Base-by-base conservation (phyloP, 2,113 vertebrate species). In the Carlito syrichta region DNA sequence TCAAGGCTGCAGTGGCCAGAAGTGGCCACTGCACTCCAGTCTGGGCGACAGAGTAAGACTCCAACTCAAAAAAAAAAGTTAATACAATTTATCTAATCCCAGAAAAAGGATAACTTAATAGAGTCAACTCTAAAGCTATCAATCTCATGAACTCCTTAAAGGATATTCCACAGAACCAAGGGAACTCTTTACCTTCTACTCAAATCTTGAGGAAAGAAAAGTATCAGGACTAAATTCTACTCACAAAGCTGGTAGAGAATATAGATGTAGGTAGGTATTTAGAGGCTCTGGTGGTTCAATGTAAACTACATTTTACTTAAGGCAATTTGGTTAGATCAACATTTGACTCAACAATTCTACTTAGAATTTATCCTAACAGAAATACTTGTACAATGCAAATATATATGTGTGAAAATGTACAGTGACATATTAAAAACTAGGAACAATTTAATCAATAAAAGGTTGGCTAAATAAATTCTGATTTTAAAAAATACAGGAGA, bases 311-410 rank as follows among this genome's bases (percentile, higher is more conserved):
- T 54, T 87, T 86, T 60, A 83, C 2, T 86, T 13, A 86, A 91
- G 16, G 27, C 50, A 82, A 89, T 93, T 30, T 89, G 78, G 45
- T 90, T 81, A 93, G 60, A 71, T n/a, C 50, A 85, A 94, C 60
- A 84, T 73, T 0, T 91, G 38, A 95, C 40, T 93, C 73, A 74
- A 69, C 25, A 69, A 91, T 77, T 89, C 45, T 69, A 79, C 48
- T 84, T n/a, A 88, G 16, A 91, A 88, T 77, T 79, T 90, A 83
- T 32, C 50, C 77, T 83, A 77, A 82, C 0, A 86, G 81, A 95
- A 95, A 93, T 40, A 92, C 1, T 66, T n/a, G n/a, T 38, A 91
- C 22, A 93, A 84, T 45, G 40, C 56, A 92, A 97, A 91, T 40
- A 48, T 2, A 52, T 38, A 54, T 27, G 2, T 73, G 50, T 50